Conservation (phyloP, 2,113 vertebrate genomes). For the Lepus timidus region DNA sequence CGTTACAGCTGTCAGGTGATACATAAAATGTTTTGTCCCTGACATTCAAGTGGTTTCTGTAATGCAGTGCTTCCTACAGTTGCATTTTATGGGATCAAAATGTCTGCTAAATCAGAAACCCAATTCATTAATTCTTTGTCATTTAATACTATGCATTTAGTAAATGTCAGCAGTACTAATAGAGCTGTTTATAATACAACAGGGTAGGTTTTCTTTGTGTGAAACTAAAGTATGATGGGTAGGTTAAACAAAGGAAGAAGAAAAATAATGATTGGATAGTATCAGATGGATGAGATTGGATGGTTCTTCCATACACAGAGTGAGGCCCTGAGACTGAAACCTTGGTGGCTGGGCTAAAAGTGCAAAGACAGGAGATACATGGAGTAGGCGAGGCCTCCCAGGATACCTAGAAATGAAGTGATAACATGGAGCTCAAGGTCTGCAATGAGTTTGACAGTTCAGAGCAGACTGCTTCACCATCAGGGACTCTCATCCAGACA, state of each 20-base stretch:
- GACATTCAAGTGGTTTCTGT: conserved; percentile 15
- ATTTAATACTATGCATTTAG: not conserved
- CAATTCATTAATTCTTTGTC: conserved; percentile 20
- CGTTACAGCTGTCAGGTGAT: not conserved
- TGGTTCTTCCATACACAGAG: not conserved
- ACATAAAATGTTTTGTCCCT: conserved; percentile 17
- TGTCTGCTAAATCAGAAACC: conserved; percentile 33
- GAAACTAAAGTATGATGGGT: conserved; percentile 42
- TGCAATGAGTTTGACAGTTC: not conserved
- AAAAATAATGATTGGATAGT: not conserved
- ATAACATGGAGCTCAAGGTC: not conserved
- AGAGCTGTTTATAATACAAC: conserved; percentile 40
- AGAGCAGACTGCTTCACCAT: not conserved
- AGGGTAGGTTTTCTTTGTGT: not conserved
- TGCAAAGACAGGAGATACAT: not conserved
- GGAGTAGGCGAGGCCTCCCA: not conserved
- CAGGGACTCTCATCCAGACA: not conserved
- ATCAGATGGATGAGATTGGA: not conserved
- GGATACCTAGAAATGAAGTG: not conserved
- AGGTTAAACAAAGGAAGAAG: not conserved
- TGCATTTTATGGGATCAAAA: conserved; percentile 55
- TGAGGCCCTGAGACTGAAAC: not conserved
- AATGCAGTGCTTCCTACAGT: not conserved
- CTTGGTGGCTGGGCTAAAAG: not conserved
- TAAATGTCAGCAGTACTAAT: conserved; percentile 31